phyloP scores from a whole-genome alignment of 2,888 invertebrate species.

The Drosophila antonietae region DNA sequence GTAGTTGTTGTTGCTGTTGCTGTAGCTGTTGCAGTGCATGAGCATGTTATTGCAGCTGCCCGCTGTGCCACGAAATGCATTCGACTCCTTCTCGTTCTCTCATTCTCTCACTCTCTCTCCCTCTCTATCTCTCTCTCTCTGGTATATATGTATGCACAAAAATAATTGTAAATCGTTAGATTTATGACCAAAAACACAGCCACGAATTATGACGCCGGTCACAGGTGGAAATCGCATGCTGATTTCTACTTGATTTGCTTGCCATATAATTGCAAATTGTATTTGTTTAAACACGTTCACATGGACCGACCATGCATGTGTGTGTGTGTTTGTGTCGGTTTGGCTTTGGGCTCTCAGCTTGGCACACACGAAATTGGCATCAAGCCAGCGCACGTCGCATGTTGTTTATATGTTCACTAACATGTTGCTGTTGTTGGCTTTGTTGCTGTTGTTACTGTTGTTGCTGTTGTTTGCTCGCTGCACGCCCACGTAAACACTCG shows the following conservation, averaged over 20 bases:
- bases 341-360: constrained; percentile 29
- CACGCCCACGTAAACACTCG: constrained; percentile 72
- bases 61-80: constrained; percentile 78
- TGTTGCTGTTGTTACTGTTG: not conserved
- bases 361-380: constrained; percentile 65
- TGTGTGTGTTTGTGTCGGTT: constrained; percentile 6
- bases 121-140: not conserved
- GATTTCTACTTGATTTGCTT: constrained; percentile 79
- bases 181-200: constrained; percentile 77
- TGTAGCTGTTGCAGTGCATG: constrained; percentile 43
- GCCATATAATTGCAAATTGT: constrained; percentile 79
- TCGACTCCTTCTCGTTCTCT: constrained; percentile 35
- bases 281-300: constrained; percentile 78
- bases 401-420: constrained; percentile 57
- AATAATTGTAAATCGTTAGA: constrained; percentile 80
- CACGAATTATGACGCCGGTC: constrained; percentile 80
- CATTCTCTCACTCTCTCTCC: not conserved
- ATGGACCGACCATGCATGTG: constrained; percentile 18
- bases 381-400: constrained; percentile 67
- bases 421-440: constrained; percentile 33
- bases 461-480: constrained; percentile 19
- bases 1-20: constrained; percentile 28
- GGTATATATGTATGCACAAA: constrained; percentile 27
- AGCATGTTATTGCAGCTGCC: constrained; percentile 69
- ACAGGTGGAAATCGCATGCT: constrained; percentile 79